Evolutionary conservation across 2,113 vertebrate genomes (phyloP), one percentile per base, ranked within the genome.

Genomic region (Sinosuthora webbiana): DNA sequence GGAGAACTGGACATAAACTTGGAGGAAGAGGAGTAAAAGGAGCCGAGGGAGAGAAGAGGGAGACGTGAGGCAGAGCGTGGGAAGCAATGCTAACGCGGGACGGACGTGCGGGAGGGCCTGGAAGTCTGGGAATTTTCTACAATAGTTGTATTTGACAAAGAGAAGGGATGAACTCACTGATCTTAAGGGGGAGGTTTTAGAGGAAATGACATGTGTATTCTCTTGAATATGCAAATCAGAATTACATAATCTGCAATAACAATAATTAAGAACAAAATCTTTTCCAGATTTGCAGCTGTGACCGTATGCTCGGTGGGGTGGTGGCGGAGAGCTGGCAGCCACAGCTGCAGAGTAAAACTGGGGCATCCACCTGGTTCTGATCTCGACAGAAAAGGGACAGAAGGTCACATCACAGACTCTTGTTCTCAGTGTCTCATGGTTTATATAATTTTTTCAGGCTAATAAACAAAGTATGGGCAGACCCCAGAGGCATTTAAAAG

Each of bases 281-380:
- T 70, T 94, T 93, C 94, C 93, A 90, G 75, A 86, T 91, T 95
- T 94, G 55, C 33, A 75, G 79, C 68, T 31, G 42, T 77, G 50
- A 22, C 59, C 60, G 5, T 52, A 5, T 63, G 75, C 55, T 91
- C 47, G 13, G 1, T 64, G 56, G n/a, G 44, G 17, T 59, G 39
- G 44, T 88, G 87, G 62, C 41, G 57, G 70, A 52, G 69, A 69
- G 63, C 89, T 90, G 85, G 63, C 50, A 77, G 49, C 37, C 30
- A 78, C 82, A 83, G 74, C 94, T 95, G 87, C 71, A 35, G 18
- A 2, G 6, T 39, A 41, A 63, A 95, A 89, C 67, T 91, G 82
- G 93, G 82, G 8, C 95, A 90, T 44, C 82, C 91, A 74, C 71
- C 90, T 96, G 93, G 55, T 94, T 95, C 82, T 95, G 84, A 95